phyloP scores from a whole-genome alignment of 2,797 vertebrate genomes.

The Bucorvus abyssinicus region DNA sequence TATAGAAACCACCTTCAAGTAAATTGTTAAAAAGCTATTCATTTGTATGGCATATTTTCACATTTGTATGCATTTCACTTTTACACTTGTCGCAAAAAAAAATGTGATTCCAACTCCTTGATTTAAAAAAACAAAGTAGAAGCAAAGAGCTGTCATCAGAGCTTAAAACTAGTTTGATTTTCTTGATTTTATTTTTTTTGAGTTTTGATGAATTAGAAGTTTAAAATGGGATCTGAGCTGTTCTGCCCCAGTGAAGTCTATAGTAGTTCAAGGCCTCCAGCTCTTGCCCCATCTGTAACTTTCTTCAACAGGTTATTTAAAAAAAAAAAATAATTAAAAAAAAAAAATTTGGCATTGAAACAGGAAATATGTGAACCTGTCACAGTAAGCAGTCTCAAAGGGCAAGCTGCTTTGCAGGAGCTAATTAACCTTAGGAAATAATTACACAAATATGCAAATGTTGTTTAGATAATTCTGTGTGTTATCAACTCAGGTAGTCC shows the following conservation, averaged over 20 bases:
- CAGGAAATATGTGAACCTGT: constrained; percentile 85
- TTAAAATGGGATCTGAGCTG: background rate
- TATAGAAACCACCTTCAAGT: constrained; percentile 25
- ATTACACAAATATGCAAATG: constrained; percentile 99
- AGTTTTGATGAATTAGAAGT: background rate
- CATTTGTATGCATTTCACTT: constrained; percentile 15
- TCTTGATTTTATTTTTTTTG: background rate
- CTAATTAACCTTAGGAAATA: constrained; percentile 99
- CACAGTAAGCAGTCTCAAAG: constrained; percentile 91
- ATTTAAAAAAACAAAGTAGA: background rate
- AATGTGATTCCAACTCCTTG: background rate
- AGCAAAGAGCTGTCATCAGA: background rate
- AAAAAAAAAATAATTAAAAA: constrained; percentile 47
- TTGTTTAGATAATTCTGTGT: constrained; percentile 92
- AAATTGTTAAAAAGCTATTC: constrained; percentile 20
- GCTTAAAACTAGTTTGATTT: constrained; percentile 26
- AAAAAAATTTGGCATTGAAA: constrained; percentile 77
- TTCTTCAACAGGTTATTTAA: constrained; percentile 83
- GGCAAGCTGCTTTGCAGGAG: constrained; percentile 88
- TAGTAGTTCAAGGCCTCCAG: background rate
- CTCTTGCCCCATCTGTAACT: constrained; percentile 75
- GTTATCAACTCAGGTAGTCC: constrained; percentile 90
- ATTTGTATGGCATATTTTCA: background rate
- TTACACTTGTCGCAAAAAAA: background rate
- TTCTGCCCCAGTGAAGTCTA: background rate